A percentile compares a stretch with the other conserved stretches of the same genome.
Evolutionary conservation across 2,888 invertebrate species (phyloP).

Genomic region (Stenichneumon culpator): DNA sequence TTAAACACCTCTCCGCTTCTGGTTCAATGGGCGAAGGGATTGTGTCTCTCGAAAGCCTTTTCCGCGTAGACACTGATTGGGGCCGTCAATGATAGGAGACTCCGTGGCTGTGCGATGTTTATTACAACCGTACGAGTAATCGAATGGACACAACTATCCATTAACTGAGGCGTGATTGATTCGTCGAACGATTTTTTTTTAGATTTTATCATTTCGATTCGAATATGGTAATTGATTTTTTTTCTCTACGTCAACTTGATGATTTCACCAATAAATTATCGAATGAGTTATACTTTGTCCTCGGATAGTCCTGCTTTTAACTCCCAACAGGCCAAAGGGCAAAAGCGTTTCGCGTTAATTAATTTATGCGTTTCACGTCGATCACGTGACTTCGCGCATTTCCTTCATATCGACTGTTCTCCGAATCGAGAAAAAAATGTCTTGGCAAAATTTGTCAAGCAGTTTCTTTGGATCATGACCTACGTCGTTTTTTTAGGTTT

Average conservation of each 20-base stretch:
- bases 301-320: too few relatives aligned
- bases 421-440: too few relatives aligned
- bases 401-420: too few relatives aligned
- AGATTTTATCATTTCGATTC: too few relatives aligned
- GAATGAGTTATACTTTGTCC: not conserved
- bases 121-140: not conserved
- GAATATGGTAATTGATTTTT: not conserved
- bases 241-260: not conserved
- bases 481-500: too few relatives aligned
- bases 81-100: not conserved
- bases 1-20: conserved; percentile 75
- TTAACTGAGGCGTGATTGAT: not conserved
- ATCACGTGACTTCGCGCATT: too few relatives aligned
- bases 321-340: too few relatives aligned
- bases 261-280: not conserved
- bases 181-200: not conserved
- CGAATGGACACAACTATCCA: not conserved
- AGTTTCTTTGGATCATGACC: too few relatives aligned
- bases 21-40: conserved; percentile 77
- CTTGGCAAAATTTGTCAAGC: too few relatives aligned
- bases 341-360: too few relatives aligned
- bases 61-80: not conserved
- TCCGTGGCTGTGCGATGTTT: not conserved
- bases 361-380: too few relatives aligned
- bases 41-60: conserved; percentile 61